Conservation (phyloP, 92 coral and sea anemone genomes). For the Phenganax stokvisi region DNA sequence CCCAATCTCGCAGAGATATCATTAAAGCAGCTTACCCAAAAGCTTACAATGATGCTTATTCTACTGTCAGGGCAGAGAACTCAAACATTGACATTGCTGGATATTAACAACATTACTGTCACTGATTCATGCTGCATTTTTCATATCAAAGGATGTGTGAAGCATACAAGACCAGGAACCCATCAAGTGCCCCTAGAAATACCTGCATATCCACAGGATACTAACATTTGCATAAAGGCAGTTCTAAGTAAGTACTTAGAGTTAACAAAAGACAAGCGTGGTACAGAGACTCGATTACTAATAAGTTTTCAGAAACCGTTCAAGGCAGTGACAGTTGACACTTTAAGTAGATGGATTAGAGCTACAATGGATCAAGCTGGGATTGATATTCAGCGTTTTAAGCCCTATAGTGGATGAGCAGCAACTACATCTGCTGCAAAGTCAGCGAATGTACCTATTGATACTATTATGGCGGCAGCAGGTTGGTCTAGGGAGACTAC, state of each 20-base stretch:
- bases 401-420: slow-evolving; percentile 42
- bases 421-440: slow-evolving; percentile 45
- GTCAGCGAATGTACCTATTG: slow-evolving; percentile 32
- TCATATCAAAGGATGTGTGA: slow-evolving; percentile 11
- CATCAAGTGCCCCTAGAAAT: slow-evolving; percentile 24
- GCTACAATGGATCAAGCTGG: slow-evolving; percentile 17
- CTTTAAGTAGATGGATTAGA: slow-evolving; percentile 37
- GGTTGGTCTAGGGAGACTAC: slow-evolving; percentile 47
- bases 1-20: neutral
- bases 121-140: slow-evolving; percentile 15
- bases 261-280: slow-evolving; percentile 15
- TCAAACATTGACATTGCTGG: slow-evolving; percentile 24
- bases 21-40: slow-evolving; percentile 36
- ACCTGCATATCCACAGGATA: slow-evolving; percentile 37
- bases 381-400: slow-evolving; percentile 19
- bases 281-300: slow-evolving; percentile 2
- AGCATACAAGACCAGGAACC: slow-evolving; percentile 33
- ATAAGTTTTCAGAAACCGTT: slow-evolving; percentile 30
- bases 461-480: slow-evolving; percentile 35
- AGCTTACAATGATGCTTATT: slow-evolving; percentile 39
- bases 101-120: neutral
- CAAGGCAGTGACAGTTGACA: slow-evolving; percentile 24
- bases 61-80: slow-evolving; percentile 32
- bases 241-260: slow-evolving; percentile 34
- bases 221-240: slow-evolving; percentile 26